Evolutionary conservation across 2,113 vertebrate species (phyloP).

Genomic region (Bos taurus): DNA sequence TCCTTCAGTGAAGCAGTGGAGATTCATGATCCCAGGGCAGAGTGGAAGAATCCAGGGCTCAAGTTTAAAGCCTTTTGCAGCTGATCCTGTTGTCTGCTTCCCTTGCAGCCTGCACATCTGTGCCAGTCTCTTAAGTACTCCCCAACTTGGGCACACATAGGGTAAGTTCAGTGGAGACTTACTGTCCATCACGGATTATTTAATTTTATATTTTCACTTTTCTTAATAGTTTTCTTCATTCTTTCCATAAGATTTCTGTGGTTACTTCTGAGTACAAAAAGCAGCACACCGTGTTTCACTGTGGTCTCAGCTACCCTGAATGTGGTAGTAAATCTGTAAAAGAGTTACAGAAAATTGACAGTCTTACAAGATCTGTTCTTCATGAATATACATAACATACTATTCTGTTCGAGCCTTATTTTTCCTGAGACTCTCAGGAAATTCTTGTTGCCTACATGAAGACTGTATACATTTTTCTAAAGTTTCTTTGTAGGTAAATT

Average conservation of each 20-base stretch:
- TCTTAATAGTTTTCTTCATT: not conserved
- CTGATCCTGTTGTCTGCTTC: not conserved
- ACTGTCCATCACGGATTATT: not conserved
- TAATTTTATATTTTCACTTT: not conserved
- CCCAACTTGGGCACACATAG: not conserved
- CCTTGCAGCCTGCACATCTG: not conserved
- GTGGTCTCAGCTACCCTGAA: too few relatives aligned
- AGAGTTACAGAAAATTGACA: not conserved
- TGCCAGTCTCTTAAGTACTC: not conserved
- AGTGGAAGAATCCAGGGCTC: too few relatives aligned
- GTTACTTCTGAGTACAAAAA: not conserved
- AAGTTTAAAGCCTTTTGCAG: not conserved
- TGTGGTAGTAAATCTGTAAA: not conserved
- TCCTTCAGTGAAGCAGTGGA: too few relatives aligned
- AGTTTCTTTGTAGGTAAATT: not conserved
- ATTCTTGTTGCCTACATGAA: not conserved
- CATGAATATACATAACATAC: not conserved
- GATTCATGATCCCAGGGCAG: too few relatives aligned
- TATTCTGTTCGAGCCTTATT: not conserved
- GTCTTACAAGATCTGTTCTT: rapidly evolving
- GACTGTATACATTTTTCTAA: not conserved
- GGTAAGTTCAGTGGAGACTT: not conserved
- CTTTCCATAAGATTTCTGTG: not conserved
- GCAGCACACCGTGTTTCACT: too few relatives aligned
- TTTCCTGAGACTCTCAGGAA: not conserved